Conservation (phyloP, 2,113 vertebrate genomes). For the Craseonycteris thonglongyai region DNA sequence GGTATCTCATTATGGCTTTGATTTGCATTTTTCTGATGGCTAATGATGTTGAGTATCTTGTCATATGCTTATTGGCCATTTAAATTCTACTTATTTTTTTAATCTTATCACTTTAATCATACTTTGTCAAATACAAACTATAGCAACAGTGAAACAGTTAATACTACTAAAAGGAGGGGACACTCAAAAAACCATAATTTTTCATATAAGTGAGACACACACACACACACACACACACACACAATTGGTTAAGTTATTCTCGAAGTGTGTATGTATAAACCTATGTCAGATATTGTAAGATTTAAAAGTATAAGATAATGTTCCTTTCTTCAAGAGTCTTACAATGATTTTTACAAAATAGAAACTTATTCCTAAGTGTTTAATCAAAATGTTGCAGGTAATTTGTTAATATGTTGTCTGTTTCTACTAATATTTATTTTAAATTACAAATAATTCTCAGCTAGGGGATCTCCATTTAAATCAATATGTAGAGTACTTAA, state of each 20-base stretch:
- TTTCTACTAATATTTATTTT: conserved; percentile 1
- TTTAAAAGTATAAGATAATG: not conserved
- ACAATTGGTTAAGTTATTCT: not conserved
- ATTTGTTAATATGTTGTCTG: conserved; percentile 9
- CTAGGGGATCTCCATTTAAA: conserved; percentile 1
- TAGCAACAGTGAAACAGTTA: not conserved
- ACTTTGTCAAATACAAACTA: not conserved
- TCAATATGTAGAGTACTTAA: not conserved
- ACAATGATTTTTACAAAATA: conserved; percentile 23
- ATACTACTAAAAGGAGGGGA: not conserved
- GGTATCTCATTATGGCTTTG: not conserved
- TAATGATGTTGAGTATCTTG: not conserved
- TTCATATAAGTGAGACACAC: not conserved
- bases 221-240: too few species aligned
- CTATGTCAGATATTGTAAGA: not conserved
- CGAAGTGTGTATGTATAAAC: not conserved
- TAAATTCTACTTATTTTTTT: not conserved
- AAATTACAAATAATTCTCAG: conserved; percentile 31
- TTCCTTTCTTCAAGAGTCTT: not conserved
- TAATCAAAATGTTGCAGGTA: not conserved
- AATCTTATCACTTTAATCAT: not conserved
- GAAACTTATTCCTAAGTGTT: not conserved
- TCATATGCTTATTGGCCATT: not conserved
- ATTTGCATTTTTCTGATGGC: not conserved
- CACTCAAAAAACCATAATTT: not conserved